Evolutionary conservation across 2,797 vertebrate species (phyloP), one percentile per base, ranked within the genome.

Genomic region (Thripadectes ignobilis): DNA sequence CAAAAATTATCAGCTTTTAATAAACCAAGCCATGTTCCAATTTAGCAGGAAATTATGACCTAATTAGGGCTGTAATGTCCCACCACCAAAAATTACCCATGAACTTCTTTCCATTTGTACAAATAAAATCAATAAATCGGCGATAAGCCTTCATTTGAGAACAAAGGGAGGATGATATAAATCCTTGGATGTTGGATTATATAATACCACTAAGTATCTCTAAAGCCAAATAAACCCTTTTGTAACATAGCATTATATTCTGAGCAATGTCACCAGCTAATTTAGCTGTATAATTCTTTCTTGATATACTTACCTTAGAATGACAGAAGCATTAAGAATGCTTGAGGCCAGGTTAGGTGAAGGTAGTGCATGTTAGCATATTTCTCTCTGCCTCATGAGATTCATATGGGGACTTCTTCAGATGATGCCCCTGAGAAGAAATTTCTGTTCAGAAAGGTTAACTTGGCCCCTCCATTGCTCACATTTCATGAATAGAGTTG

Each of bases 241-340:
- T 62, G 34, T 88, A 76, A 39, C 18, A 34, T 4, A 19, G 58
- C 7, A 2, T 65, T 91, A 32, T 41, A 41, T 32, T 90, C 29
- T 52, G n/a, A 89, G 43, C 63, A 79, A 23, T 6, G 20, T 63
- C 58, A 92, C n/a, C 39, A 82, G 20, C 15, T 84, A 76, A 51
- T 83, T 95, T 83, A 79, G 23, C 30, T 96, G 23, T n/a, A 91
- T 88, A 91, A 34, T 30, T 54, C 18, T 93, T 88, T 30, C 15
- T 15, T 19, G 39, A 14, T 67, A 5, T 51, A 43, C 30, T 88
- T 88, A 65, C 62, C 21, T 32, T 26, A 34, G n/a, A 59, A 45
- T 30, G 11, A 21, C 20, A 14, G 36, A 62, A 43, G 8, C 16
- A 34, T 36, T 29, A 43, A 24, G 5, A 4, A 30, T 57, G 36